Percentiles rank a stretch among this genome's conserved stretches.
Conservation (phyloP, 2,113 vertebrate species). For the Bos indicus region DNA sequence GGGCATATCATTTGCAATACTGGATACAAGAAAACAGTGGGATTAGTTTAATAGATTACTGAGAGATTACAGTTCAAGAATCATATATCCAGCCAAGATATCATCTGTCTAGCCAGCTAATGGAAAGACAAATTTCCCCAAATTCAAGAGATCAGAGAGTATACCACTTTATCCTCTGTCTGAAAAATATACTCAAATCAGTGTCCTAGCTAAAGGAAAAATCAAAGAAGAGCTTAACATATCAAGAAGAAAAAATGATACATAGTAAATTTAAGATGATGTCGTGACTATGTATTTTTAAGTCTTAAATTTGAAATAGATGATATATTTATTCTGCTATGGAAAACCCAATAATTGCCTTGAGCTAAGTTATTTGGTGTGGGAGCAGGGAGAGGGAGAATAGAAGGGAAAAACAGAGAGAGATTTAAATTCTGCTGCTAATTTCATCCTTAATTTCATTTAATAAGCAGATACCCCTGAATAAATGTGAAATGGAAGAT, state of each 20-base stretch:
- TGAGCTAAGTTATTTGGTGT: background rate
- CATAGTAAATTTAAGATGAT: background rate
- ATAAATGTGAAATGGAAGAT: background rate
- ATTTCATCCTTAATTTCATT: background rate
- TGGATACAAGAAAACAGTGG: background rate
- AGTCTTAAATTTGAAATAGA: background rate
- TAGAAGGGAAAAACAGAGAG: background rate
- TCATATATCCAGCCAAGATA: background rate
- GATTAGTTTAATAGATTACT: background rate
- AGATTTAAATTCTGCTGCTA: background rate
- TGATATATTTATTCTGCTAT: background rate
- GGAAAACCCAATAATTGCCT: background rate
- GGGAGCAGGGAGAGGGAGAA: background rate
- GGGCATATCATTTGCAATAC: background rate
- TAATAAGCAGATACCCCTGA: background rate
- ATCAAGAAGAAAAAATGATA: background rate
- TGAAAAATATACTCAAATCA: background rate
- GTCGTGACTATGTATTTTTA: background rate
- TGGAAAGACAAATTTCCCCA: background rate
- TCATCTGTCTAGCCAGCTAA: background rate
- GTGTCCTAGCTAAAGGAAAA: background rate
- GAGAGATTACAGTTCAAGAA: background rate
- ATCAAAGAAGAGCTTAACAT: background rate
- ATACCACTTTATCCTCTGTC: background rate
- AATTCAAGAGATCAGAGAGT: background rate